Evolutionary conservation across 2,888 invertebrate species (phyloP).

Genomic region (Chymomyza procnemis): DNA sequence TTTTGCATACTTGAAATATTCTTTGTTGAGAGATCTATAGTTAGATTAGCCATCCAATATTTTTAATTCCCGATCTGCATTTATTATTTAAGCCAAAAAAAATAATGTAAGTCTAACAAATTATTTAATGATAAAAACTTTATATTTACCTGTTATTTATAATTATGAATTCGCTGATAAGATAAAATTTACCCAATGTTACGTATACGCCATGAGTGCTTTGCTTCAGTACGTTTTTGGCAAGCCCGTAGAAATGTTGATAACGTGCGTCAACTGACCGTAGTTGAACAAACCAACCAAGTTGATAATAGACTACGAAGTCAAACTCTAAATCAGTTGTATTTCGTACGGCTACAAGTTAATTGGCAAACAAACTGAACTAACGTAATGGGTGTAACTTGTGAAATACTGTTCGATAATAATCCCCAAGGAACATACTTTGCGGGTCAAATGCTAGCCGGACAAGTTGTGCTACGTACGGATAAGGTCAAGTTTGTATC

Average conservation of each 20-base stretch:
- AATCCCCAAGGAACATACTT: background rate
- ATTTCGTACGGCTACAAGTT: slow-evolving; percentile 38
- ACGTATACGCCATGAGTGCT: slow-evolving; percentile 18
- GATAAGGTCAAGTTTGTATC: background rate
- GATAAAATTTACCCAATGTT: slow-evolving; percentile 46
- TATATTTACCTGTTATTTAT: slow-evolving; percentile 26
- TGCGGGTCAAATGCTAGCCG: background rate
- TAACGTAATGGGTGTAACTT: background rate
- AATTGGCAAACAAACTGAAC: slow-evolving; percentile 7
- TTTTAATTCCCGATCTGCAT: too few relatives aligned
- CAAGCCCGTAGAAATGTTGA: slow-evolving; percentile 29
- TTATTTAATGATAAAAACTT: background rate
- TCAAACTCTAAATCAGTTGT: slow-evolving; percentile 49
- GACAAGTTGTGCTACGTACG: background rate
- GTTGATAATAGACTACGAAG: slow-evolving; percentile 4
- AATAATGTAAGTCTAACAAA: background rate
- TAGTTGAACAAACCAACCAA: slow-evolving; percentile 13
- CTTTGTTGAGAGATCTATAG: too few relatives aligned
- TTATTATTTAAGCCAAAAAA: too few relatives aligned
- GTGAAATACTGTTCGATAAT: background rate
- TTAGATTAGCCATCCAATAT: too few relatives aligned
- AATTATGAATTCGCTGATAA: slow-evolving; percentile 49
- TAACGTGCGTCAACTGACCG: slow-evolving; percentile 29
- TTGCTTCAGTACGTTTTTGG: slow-evolving; percentile 55
- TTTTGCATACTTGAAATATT: too few relatives aligned